Conservation (phyloP, 53 echinoderm and acorn worm species). For the Echinometra lucunter region DNA sequence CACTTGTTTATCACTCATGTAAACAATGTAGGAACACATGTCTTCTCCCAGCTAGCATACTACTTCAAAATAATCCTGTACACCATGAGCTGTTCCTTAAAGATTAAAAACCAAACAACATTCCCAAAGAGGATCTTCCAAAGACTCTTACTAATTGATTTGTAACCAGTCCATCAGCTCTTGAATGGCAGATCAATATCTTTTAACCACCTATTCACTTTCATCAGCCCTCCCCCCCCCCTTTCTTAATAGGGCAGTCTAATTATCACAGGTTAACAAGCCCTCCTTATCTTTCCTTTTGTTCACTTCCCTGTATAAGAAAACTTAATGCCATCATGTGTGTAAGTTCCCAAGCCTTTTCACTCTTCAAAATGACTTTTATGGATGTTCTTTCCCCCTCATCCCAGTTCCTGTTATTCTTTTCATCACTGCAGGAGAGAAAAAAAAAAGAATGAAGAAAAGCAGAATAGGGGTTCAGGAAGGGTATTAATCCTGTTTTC, state of each 20-base stretch:
- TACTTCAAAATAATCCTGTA: neutral
- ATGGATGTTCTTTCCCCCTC: neutral
- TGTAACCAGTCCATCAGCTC: neutral
- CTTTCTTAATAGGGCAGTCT: neutral
- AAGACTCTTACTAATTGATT: slow-evolving; percentile 3
- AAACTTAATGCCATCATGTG: neutral
- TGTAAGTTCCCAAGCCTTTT: neutral
- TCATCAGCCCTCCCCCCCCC: neutral
- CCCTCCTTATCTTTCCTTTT: neutral
- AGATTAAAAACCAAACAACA: slow-evolving; percentile 16
- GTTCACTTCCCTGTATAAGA: neutral
- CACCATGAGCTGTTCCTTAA: neutral
- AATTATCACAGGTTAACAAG: neutral
- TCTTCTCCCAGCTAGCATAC: neutral
- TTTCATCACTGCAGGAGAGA: neutral
- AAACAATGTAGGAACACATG: neutral
- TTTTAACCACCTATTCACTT: neutral
- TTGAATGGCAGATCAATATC: slow-evolving; percentile 6
- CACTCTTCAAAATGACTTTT: neutral
- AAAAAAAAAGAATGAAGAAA: neutral
- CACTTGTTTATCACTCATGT: neutral
- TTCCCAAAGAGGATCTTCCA: slow-evolving; percentile 1
- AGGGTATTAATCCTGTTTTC: slow-evolving; percentile 20
- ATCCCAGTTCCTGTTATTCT: neutral
- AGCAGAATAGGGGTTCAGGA: neutral